A percentile compares a stretch with the other conserved stretches of the same genome.
Conservation (phyloP, 2,113 vertebrate genomes). For the Lucifuga dentata region DNA sequence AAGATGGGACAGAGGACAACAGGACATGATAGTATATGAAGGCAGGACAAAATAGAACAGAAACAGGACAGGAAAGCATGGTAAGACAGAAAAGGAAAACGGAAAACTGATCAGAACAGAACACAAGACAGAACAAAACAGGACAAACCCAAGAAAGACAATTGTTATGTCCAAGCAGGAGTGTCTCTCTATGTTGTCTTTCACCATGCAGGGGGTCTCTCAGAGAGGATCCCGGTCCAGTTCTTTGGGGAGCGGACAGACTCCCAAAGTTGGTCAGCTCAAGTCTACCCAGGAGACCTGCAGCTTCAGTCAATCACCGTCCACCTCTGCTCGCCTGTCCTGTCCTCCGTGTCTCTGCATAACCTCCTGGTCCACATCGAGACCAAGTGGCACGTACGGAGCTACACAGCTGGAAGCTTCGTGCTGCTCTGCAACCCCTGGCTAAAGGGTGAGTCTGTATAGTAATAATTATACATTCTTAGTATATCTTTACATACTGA, state of each 20-base stretch:
- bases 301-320: slow-evolving; percentile 37
- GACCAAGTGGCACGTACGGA: not conserved
- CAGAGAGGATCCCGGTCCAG: slow-evolving; percentile 45
- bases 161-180: not conserved
- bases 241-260: not conserved
- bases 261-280: slow-evolving; percentile 54
- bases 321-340: slow-evolving; percentile 61
- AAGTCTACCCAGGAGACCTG: slow-evolving; percentile 15
- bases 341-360: slow-evolving; percentile 61
- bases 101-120: too few species aligned
- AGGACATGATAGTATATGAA: too few species aligned
- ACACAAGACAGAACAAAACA: too few species aligned
- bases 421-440: slow-evolving; percentile 76
- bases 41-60: too few species aligned
- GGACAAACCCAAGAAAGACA: too few species aligned
- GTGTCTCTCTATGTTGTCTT: not conserved
- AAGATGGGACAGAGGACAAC: too few species aligned
- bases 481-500: too few species aligned
- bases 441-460: slow-evolving; percentile 52
- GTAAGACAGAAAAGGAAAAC: too few species aligned
- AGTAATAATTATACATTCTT: too few species aligned
- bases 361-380: slow-evolving; percentile 53
- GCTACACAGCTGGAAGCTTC: slow-evolving; percentile 51
- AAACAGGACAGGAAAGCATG: too few species aligned
- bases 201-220: slow-evolving; percentile 39